phyloP scores from a whole-genome alignment of 35 echinoderm and acorn worm species.

The Ophiothrix spiculata region DNA sequence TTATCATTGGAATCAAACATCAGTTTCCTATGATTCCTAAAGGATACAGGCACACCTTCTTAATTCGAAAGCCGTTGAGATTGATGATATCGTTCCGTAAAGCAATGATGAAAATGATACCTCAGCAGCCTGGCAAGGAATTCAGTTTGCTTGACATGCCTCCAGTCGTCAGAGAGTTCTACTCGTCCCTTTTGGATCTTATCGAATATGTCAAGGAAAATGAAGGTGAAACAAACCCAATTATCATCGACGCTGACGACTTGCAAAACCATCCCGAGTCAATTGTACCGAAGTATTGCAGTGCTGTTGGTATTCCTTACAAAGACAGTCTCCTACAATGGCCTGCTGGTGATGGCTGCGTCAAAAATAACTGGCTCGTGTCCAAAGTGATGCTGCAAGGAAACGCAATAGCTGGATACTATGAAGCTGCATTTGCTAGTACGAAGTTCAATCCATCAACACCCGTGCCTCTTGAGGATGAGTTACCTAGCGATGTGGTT shows the following conservation, averaged over 20 bases:
- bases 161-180: neutral
- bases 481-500: neutral
- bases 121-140: neutral
- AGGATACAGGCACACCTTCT: neutral
- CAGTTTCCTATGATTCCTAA: neutral
- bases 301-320: constrained; percentile 41
- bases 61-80: neutral
- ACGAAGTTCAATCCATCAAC: neutral
- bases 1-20: neutral
- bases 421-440: neutral
- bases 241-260: constrained; percentile 45
- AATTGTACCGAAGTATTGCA: constrained; percentile 38
- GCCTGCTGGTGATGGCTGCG: constrained; percentile 11
- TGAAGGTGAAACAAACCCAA: neutral
- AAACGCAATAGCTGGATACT: neutral
- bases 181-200: neutral
- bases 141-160: neutral
- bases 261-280: constrained; percentile 30
- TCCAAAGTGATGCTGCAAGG: neutral
- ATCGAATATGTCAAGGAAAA: neutral
- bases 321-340: constrained; percentile 36
- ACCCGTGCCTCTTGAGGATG: neutral
- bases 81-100: neutral
- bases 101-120: neutral
- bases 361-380: neutral